Evolutionary conservation across 2,797 vertebrate genomes (phyloP), one percentile per base, ranked within the genome.

Genomic region (Sciurus carolinensis): DNA sequence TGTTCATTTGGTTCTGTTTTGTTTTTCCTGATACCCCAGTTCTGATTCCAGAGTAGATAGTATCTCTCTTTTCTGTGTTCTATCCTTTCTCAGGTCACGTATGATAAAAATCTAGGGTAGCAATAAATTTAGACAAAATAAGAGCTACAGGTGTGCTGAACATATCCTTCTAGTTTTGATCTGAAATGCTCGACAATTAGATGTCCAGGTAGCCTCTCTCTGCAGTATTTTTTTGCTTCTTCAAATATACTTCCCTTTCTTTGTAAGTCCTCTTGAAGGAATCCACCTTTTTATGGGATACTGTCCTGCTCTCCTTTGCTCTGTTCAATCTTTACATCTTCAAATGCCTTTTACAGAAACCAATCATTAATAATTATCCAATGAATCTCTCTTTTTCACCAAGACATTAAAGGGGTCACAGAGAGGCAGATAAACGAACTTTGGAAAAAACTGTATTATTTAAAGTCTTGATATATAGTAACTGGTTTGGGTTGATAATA

Each of bases 321-420:
- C 73, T 85, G 57, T 66, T 50, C 66, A 90, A 81, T 42, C 20
- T 85, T 44, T n/a, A 75, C 7, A n/a, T 67, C 39, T 93, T 73
- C 33, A 39, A 57, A 79, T 85, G 1, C 2, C 18, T 66, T 39
- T 18, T 66, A 33, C 57, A 54, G 17, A 90, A 22, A 72, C 18
- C 5, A 66, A n/a, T 66, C 39, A 72, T 85, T 75, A 73, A 47
- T 77, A 71, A 92, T 64, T 69, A 57, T 39, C 42, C 18, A 42
- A 54, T 36, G 22, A 12, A 39, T 66, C n/a, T 90, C 85, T 73
- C 7, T 80, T 30, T 90, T 90, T 64, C 7, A 50, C 84, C 57
- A 86, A 59, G 20, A 39, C 5, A 26, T 90, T 66, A 42, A 57
- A 90, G 39, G 42, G 4, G 6, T 67, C 33, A 39, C 12, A 50